Evolutionary conservation across 1,140 invertebrate genomes (phyloP).

Genomic region (Hylaeus volcanicus): DNA sequence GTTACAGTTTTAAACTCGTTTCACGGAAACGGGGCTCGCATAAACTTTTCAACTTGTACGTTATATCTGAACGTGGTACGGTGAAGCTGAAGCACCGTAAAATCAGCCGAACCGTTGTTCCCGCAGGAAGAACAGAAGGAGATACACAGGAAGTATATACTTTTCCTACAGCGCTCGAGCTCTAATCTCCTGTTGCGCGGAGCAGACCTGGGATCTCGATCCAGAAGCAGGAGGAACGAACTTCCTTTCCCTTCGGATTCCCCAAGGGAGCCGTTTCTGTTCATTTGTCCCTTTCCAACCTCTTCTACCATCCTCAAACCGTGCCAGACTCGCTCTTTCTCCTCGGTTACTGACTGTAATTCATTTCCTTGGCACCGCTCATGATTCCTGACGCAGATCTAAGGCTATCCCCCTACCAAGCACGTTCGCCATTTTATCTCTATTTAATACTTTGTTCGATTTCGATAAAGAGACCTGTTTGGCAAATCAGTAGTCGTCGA

Average conservation of each 20-base stretch:
- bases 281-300: constrained; percentile 19
- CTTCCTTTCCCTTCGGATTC: constrained; percentile 24
- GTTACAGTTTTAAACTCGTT: not conserved
- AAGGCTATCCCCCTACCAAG: constrained; percentile 31
- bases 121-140: not conserved
- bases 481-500: not conserved
- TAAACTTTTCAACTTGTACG: constrained; percentile 1
- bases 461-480: not conserved
- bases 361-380: constrained; percentile 59
- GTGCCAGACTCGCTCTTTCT: constrained; percentile 5
- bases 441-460: constrained; percentile 23
- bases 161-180: constrained; percentile 41
- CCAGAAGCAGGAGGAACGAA: constrained; percentile 12
- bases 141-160: constrained; percentile 32
- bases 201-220: constrained; percentile 7
- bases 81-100: not conserved
- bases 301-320: too few species aligned
- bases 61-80: not conserved
- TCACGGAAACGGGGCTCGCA: not conserved
- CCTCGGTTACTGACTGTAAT: constrained; percentile 45
- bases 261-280: constrained; percentile 49
- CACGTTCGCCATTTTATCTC: constrained; percentile 48
- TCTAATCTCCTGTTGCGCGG: constrained; percentile 61
- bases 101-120: constrained; percentile 7
- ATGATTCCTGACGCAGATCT: constrained; percentile 54